Evolutionary conservation across 2,888 invertebrate species (phyloP).

Genomic region (Exephanes ischioxanthus): DNA sequence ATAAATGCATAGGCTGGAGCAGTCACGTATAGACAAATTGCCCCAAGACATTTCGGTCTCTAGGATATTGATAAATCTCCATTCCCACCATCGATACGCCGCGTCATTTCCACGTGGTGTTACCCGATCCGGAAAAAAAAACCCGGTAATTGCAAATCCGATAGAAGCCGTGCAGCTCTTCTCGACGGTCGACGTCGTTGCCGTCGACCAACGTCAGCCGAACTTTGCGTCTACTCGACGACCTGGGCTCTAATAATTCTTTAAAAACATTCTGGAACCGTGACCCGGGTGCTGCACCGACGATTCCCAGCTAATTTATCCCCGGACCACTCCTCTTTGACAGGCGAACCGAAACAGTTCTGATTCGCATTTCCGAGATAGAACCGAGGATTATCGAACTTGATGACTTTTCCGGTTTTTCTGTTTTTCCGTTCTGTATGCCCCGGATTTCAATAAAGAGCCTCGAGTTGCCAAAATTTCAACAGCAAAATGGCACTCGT

Average conservation of each 20-base stretch:
- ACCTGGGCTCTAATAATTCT: constrained; percentile 6
- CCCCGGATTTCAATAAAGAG: not conserved
- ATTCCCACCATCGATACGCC: constrained; percentile 38
- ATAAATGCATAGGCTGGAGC: not conserved
- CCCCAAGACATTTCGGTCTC: constrained; percentile 36
- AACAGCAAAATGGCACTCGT: not conserved
- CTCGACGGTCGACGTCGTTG: constrained; percentile 4
- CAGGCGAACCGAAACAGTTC: constrained; percentile 26
- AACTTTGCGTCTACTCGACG: constrained; percentile 10
- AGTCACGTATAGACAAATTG: not conserved
- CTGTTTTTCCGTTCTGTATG: not conserved
- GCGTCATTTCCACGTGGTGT: constrained; percentile 60
- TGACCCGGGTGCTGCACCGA: not conserved
- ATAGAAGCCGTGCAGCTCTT: constrained; percentile 48
- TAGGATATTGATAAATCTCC: constrained; percentile 44
- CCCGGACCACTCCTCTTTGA: constrained; percentile 9
- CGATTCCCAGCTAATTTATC: constrained; percentile 11
- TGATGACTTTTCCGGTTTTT: not conserved
- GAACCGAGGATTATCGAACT: constrained; percentile 35
- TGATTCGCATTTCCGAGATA: constrained; percentile 47
- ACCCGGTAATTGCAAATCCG: constrained; percentile 64
- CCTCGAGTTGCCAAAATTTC: not conserved
- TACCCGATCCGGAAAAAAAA: constrained; percentile 55
- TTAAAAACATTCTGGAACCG: constrained; percentile 51
- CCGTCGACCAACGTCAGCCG: constrained; percentile 9